phyloP scores from a whole-genome alignment of 2,888 invertebrate genomes.

The Dynastes maya region DNA sequence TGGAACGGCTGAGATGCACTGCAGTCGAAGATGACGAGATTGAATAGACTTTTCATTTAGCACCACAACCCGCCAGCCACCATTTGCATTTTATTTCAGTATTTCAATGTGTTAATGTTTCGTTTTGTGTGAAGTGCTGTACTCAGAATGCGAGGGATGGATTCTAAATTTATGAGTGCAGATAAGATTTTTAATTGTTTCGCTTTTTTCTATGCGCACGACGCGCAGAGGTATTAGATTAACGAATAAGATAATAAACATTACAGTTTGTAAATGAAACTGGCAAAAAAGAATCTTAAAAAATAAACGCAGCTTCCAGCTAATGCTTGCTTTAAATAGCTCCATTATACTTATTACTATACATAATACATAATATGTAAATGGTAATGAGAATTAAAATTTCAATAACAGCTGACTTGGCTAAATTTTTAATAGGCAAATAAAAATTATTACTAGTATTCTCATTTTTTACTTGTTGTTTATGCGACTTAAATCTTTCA shows the following conservation, averaged over 20 bases:
- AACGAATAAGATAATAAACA: constrained; percentile 45
- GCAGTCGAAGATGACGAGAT: constrained; percentile 62
- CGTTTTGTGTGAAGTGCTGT: constrained; percentile 39
- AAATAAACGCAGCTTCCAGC: neutral
- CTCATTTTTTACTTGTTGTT: too few species aligned
- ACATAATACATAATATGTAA: too few species aligned
- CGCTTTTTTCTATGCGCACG: constrained; percentile 43
- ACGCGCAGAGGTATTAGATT: constrained; percentile 43
- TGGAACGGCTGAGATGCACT: constrained; percentile 60
- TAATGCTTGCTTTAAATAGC: neutral
- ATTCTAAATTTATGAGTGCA: constrained; percentile 47
- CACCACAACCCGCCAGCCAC: constrained; percentile 50
- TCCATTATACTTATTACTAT: too few species aligned
- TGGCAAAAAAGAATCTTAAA: constrained; percentile 5
- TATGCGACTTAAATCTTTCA: too few species aligned
- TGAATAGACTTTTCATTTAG: constrained; percentile 60
- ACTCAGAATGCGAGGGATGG: constrained; percentile 39
- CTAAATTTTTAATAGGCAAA: too few species aligned
- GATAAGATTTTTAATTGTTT: constrained; percentile 53
- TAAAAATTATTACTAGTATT: too few species aligned
- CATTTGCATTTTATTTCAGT: constrained; percentile 58
- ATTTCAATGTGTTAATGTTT: constrained; percentile 52
- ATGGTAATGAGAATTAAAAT: too few species aligned
- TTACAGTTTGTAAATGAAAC: constrained; percentile 38
- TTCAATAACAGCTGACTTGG: too few species aligned